Conservation (phyloP, 2,113 vertebrate species). For the Microtus richardsoni region DNA sequence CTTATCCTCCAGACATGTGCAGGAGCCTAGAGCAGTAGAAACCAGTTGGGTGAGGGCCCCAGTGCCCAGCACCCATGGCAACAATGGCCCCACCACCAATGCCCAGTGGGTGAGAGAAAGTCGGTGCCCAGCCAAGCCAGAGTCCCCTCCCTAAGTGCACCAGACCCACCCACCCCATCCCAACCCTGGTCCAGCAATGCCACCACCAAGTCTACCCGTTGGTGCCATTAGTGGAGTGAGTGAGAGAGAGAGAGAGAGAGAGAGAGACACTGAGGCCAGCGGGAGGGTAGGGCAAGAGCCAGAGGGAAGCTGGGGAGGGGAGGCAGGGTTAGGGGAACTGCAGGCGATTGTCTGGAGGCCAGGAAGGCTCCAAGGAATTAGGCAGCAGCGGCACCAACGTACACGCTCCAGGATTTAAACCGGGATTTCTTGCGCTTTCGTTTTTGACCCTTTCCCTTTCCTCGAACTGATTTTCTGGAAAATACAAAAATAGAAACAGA, state of each 20-base stretch:
- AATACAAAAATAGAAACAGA: constrained; percentile 83
- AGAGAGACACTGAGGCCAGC: constrained; percentile 68
- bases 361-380: constrained; percentile 72
- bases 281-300: constrained; percentile 69
- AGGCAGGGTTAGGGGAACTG: constrained; percentile 64
- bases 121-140: constrained; percentile 81
- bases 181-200: constrained; percentile 42
- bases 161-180: constrained; percentile 7
- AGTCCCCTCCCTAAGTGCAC: constrained; percentile 60
- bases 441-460: constrained; percentile 97
- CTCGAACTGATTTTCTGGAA: constrained; percentile 97
- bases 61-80: constrained; percentile 28
- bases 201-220: constrained; percentile 75
- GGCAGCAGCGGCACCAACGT: constrained; percentile 93
- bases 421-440: constrained; percentile 99
- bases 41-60: constrained; percentile 61
- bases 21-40: constrained; percentile 65
- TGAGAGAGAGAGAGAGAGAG: constrained; percentile 3
- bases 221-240: constrained; percentile 79
- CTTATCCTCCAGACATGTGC: constrained; percentile 42
- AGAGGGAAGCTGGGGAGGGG: constrained; percentile 42
- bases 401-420: constrained; percentile 95
- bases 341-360: constrained; percentile 77
- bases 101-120: constrained; percentile 76
- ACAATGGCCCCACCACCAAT: constrained; percentile 71